These are phyloP conservation scores for Dromiciops gliroides DNA, from an alignment of 2,113 vertebrate genomes.

Conservation along the genomic window DNA sequence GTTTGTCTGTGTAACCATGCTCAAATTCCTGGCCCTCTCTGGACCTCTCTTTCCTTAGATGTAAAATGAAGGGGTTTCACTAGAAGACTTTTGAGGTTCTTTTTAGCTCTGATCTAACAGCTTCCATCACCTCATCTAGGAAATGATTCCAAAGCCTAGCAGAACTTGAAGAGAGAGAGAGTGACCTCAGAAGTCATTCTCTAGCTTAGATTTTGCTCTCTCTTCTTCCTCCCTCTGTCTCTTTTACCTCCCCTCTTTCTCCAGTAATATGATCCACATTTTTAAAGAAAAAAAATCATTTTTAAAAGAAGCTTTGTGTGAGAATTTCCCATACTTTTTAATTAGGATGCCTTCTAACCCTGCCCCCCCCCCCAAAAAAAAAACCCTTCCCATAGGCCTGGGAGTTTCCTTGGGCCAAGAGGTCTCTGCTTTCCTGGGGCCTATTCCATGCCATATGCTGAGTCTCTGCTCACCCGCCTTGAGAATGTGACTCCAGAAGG, in stretches of 20 bases:
- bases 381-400: constrained; percentile 56
- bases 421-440: constrained; percentile 60
- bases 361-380: background rate
- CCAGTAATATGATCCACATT: constrained; percentile 71
- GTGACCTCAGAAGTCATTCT: background rate
- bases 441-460: constrained; percentile 76
- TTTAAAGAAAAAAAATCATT: constrained; percentile 54
- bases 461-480: constrained; percentile 78
- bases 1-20: background rate
- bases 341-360: constrained; percentile 68
- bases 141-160: constrained; percentile 4
- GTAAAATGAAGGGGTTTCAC: background rate
- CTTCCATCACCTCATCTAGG: constrained; percentile 3
- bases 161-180: background rate
- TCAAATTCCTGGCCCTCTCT: background rate
- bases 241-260: constrained; percentile 65
- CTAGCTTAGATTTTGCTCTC: background rate
- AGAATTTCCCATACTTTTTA: constrained; percentile 67
- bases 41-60: background rate
- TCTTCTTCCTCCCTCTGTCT: constrained; percentile 23
- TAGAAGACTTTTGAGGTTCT: background rate
- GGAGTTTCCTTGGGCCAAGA: constrained; percentile 73
- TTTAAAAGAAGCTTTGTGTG: constrained; percentile 66
- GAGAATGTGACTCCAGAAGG: constrained; percentile 79
- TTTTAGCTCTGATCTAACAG: background rate